Evolutionary conservation across 2,888 invertebrate species (phyloP), one percentile per base, ranked within the genome.

Genomic region (Drosophila falleni): DNA sequence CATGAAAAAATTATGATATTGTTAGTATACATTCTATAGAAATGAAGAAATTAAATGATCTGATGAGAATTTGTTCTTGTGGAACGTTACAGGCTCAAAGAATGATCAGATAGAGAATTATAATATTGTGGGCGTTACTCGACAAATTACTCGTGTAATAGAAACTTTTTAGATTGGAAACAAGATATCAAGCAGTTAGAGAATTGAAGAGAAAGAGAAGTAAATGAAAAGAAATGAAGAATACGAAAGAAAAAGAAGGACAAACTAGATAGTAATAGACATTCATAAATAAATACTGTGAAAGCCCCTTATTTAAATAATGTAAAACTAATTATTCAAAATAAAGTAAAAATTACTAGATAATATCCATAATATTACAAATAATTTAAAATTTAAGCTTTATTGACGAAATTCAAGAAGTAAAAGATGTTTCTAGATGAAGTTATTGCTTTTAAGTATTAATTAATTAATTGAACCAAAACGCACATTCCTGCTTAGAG

Each of bases 1-100:
- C 61, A 76, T 53, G 63, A 29, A 46, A 55, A 65, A 76, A 78
- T 78, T 63, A 63, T 76, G 42, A 73, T 66, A 69, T 69, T 65
- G 51, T 61, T 47, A 33, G 10, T 31, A 49, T 15, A 56, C 33
- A 46, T 58, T 56, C 42, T 29, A 59, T 44, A 49, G 39, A 70
- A 44, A 60, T 60, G 39, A 67, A 61, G 49, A 60, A 70, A 46
- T 23, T 29, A 50, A 58, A 51, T 54, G 29, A 51, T 3, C 37
- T 49, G 37, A 47, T 15, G 13, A 16, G 41, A 59, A 54, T 39
- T 59, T 51, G 35, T 46, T 56, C 37, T 46, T 56, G 56, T 44
- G 51, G 46, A 58, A 64, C 56, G 26, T 35, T 33, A 9, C 11
- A 37, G 23, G 35, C 9, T 51, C 33, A 26, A 23, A 33, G 16